Evolutionary conservation across 2,888 invertebrate species (phyloP).

Genomic region (Drosophila testacea): DNA sequence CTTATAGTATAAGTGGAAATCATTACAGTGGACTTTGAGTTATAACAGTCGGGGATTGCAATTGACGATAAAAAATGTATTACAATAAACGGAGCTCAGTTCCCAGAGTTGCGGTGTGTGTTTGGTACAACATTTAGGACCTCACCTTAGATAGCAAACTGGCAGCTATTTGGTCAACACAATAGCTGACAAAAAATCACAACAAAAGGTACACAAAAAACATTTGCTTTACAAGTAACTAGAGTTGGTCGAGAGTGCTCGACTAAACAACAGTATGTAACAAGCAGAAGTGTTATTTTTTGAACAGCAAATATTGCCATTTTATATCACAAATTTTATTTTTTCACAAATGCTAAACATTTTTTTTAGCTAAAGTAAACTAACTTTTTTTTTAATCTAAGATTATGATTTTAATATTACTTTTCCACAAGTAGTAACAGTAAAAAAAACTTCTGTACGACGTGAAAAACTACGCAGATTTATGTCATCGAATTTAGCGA

Average conservation of each 20-base stretch:
- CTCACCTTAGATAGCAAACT: constrained; percentile 29
- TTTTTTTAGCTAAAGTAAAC: too few relatives aligned
- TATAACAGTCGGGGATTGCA: constrained; percentile 63
- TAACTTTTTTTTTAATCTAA: too few relatives aligned
- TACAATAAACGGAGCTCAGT: constrained; percentile 52
- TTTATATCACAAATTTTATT: too few relatives aligned
- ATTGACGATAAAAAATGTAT: constrained; percentile 71
- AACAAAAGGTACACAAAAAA: constrained; percentile 26
- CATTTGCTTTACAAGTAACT: constrained; percentile 16
- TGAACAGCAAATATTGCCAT: too few relatives aligned
- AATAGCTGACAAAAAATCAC: constrained; percentile 37
- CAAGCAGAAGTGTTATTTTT: background rate
- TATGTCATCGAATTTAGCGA: too few relatives aligned
- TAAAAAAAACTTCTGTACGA: too few relatives aligned
- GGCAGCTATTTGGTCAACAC: constrained; percentile 57
- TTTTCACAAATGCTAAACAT: too few relatives aligned
- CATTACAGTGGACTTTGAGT: constrained; percentile 73
- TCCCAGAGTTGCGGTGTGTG: background rate
- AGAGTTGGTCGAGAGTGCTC: background rate
- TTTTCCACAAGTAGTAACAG: too few relatives aligned
- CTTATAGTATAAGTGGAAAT: constrained; percentile 59
- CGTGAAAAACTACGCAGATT: too few relatives aligned
- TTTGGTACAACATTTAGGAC: constrained; percentile 13
- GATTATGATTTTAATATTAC: too few relatives aligned
- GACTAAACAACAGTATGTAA: background rate